These are phyloP conservation scores for Perca flavescens DNA, from an alignment of 2,113 vertebrate genomes.

Conservation along the genomic window DNA sequence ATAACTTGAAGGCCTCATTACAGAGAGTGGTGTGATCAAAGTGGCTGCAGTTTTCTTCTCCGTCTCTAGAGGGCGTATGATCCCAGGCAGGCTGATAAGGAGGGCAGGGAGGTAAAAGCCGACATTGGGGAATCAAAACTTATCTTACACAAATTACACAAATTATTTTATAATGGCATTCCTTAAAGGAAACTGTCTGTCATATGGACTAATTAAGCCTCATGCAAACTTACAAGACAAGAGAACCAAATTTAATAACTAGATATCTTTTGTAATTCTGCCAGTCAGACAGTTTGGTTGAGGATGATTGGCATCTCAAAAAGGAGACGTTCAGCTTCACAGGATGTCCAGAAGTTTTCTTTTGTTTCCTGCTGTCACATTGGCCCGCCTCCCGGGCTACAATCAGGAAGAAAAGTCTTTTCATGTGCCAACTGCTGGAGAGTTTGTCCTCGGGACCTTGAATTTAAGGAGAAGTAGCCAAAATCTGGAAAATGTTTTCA, in stretches of 20 bases:
- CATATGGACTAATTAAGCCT: slow-evolving; percentile 20
- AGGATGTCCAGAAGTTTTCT: slow-evolving; percentile 35
- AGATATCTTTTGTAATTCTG: slow-evolving; percentile 40
- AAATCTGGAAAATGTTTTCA: slow-evolving; percentile 10
- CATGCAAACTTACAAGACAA: background rate
- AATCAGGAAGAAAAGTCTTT: slow-evolving; percentile 23
- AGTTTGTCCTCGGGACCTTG: slow-evolving; percentile 36
- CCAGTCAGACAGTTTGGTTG: slow-evolving; percentile 36
- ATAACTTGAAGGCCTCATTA: slow-evolving; percentile 75
- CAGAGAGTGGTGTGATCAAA: slow-evolving; percentile 67
- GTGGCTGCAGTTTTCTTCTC: slow-evolving; percentile 65
- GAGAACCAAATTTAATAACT: slow-evolving; percentile 18
- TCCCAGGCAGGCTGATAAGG: slow-evolving; percentile 63
- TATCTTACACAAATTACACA: slow-evolving; percentile 33
- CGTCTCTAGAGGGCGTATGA: slow-evolving; percentile 75
- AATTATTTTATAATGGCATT: background rate
- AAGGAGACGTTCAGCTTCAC: slow-evolving; percentile 37
- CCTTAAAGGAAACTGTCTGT: slow-evolving; percentile 6
- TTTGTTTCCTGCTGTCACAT: slow-evolving; percentile 53
- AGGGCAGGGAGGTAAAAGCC: slow-evolving; percentile 41
- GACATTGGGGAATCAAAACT: slow-evolving; percentile 47
- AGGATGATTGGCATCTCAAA: slow-evolving; percentile 23
- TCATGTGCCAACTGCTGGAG: slow-evolving; percentile 47
- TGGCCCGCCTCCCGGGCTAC: slow-evolving; percentile 58
- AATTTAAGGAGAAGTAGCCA: slow-evolving; percentile 26